Conservation (phyloP, 1,140 invertebrate species). For the Nilaparvata lugens region DNA sequence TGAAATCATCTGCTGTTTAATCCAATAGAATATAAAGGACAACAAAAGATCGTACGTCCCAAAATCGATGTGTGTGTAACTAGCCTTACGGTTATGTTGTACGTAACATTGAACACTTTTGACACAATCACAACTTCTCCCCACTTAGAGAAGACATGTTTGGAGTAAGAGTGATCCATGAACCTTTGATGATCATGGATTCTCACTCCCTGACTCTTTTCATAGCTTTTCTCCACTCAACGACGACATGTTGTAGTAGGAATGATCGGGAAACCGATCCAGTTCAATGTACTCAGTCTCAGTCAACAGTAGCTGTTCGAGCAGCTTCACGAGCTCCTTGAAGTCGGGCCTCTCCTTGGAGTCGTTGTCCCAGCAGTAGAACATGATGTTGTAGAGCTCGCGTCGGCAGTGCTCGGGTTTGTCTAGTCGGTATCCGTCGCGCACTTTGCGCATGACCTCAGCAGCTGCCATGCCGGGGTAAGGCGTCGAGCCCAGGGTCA, state of each 20-base stretch:
- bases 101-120: too few relatives aligned
- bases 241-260: constrained; percentile 82
- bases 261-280: constrained; percentile 86
- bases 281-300: constrained; percentile 90
- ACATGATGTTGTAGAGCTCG: constrained; percentile 89
- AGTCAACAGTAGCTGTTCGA: constrained; percentile 72
- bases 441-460: constrained; percentile 57
- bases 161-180: too few relatives aligned
- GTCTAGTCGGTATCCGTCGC: constrained; percentile 74
- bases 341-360: constrained; percentile 67
- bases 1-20: too few relatives aligned
- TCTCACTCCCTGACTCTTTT: too few relatives aligned
- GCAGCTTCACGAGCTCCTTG: constrained; percentile 61
- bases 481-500: constrained; percentile 80
- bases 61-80: too few relatives aligned
- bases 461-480: constrained; percentile 78
- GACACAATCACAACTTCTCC: too few relatives aligned
- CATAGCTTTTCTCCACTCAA: constrained; percentile 65
- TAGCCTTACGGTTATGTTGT: too few relatives aligned
- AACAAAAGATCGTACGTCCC: too few relatives aligned
- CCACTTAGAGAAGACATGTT: too few relatives aligned
- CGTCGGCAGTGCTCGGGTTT: constrained; percentile 82
- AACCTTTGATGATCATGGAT: too few relatives aligned
- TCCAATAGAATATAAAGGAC: too few relatives aligned
- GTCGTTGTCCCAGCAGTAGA: constrained; percentile 84